phyloP scores from a whole-genome alignment of 2,888 invertebrate genomes.

The Dyspetes luteomarginatus region DNA sequence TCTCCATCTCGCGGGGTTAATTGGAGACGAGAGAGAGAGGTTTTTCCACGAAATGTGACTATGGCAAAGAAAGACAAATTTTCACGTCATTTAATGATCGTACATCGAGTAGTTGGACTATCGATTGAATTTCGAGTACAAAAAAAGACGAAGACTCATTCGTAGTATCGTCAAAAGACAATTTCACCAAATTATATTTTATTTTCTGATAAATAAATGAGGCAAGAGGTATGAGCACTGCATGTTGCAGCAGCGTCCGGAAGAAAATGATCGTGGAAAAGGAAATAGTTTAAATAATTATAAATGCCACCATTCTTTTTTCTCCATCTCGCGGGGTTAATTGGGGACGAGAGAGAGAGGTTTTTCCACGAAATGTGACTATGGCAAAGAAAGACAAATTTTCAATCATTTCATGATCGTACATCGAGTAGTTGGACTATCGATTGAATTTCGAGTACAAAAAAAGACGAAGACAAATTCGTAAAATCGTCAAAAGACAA shows the following conservation, averaged over 20 bases:
- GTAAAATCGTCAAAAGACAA: neutral
- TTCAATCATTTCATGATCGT: constrained; percentile 12
- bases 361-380: constrained; percentile 17
- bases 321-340: constrained; percentile 59
- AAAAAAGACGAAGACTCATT: constrained; percentile 1
- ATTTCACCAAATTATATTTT: neutral
- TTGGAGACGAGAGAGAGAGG: constrained; percentile 37
- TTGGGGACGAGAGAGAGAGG: constrained; percentile 38
- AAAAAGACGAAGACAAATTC: constrained; percentile 1
- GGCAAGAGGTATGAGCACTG: no score
- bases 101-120: neutral
- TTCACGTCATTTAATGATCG: constrained; percentile 8
- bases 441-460: constrained; percentile 1
- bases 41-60: constrained; percentile 17
- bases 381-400: constrained; percentile 28
- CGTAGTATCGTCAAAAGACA: neutral
- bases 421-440: neutral
- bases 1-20: constrained; percentile 59
- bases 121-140: constrained; percentile 2
- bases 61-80: constrained; percentile 28
- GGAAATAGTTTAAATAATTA: no score
- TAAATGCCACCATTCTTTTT: no score
- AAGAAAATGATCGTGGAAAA: no score
- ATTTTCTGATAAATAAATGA: neutral
- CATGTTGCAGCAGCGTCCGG: no score